Evolutionary conservation across 2,888 invertebrate species (phyloP).

Genomic region (Rhyacophila evoluta): DNA sequence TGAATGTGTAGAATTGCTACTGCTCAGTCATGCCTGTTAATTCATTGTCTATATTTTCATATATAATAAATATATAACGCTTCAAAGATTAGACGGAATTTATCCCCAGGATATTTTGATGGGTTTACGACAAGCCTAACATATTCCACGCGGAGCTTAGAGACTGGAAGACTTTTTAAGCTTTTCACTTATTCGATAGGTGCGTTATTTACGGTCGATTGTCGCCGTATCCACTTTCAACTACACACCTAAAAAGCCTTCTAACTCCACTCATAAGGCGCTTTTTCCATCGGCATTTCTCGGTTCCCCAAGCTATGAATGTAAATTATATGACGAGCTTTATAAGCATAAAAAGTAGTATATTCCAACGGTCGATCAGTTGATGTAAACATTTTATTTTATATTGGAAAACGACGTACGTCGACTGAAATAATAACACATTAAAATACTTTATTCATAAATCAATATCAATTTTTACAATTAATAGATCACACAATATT

Average conservation of each 20-base stretch:
- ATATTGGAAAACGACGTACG: too few species aligned
- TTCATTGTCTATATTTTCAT: constrained; percentile 8
- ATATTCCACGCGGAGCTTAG: not conserved
- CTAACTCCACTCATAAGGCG: not conserved
- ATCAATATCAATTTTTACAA: too few species aligned
- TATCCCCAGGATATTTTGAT: constrained; percentile 32
- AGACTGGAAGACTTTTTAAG: constrained; percentile 17
- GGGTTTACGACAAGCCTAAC: constrained; percentile 34
- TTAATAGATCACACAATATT: too few species aligned
- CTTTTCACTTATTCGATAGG: constrained; percentile 15
- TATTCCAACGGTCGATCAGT: not conserved
- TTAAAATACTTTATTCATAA: too few species aligned
- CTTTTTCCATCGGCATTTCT: not conserved
- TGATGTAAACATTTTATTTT: not conserved
- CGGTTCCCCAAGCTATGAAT: constrained; percentile 18
- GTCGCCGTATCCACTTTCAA: constrained; percentile 27
- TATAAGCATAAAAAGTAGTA: constrained; percentile 17
- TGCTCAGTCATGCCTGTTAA: not conserved
- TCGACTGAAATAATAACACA: too few species aligned
- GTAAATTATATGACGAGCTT: constrained; percentile 27
- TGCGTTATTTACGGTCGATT: constrained; percentile 37
- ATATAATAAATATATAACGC: not conserved
- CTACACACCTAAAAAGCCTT: constrained; percentile 10
- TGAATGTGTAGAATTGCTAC: not conserved
- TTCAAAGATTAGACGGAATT: constrained; percentile 26